Evolutionary conservation across 2,888 invertebrate genomes (phyloP).

Genomic region (Cryptocheilus praepositus): DNA sequence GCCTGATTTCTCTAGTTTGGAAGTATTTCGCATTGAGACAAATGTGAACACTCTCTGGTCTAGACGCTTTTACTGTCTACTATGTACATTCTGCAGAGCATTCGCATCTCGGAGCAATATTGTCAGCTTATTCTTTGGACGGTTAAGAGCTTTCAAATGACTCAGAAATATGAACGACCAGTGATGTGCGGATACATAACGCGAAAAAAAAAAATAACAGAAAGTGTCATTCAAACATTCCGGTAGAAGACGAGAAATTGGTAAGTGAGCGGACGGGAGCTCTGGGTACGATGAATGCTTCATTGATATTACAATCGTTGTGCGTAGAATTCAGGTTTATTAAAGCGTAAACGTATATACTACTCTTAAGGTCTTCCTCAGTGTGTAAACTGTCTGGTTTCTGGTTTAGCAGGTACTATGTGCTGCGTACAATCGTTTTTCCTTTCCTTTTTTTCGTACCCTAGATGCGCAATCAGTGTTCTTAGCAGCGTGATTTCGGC

Average conservation of each 20-base stretch:
- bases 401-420: slow-evolving; percentile 40
- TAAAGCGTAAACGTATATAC: slow-evolving; percentile 60
- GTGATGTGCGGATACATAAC: slow-evolving; percentile 46
- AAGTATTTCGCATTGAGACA: slow-evolving; percentile 46
- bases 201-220: slow-evolving; percentile 2
- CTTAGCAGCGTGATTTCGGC: slow-evolving; percentile 57
- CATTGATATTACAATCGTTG: slow-evolving; percentile 55
- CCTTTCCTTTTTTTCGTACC: slow-evolving; percentile 17
- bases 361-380: slow-evolving; percentile 70
- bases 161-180: slow-evolving; percentile 45
- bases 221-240: slow-evolving; percentile 68
- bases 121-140: slow-evolving; percentile 45
- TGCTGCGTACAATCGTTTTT: slow-evolving; percentile 54
- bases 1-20: slow-evolving; percentile 56
- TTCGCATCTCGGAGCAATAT: slow-evolving; percentile 58
- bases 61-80: slow-evolving; percentile 65
- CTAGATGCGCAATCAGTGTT: slow-evolving; percentile 54
- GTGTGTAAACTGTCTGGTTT: slow-evolving; percentile 58
- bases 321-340: slow-evolving; percentile 69
- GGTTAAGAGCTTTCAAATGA: slow-evolving; percentile 51
- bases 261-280: slow-evolving; percentile 29
- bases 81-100: slow-evolving; percentile 62
- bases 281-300: slow-evolving; percentile 62
- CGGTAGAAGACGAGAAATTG: slow-evolving; percentile 41
- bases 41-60: slow-evolving; percentile 58